Evolutionary conservation across 2,888 invertebrate genomes (phyloP).

Genomic region (Aricia artaxerxes): DNA sequence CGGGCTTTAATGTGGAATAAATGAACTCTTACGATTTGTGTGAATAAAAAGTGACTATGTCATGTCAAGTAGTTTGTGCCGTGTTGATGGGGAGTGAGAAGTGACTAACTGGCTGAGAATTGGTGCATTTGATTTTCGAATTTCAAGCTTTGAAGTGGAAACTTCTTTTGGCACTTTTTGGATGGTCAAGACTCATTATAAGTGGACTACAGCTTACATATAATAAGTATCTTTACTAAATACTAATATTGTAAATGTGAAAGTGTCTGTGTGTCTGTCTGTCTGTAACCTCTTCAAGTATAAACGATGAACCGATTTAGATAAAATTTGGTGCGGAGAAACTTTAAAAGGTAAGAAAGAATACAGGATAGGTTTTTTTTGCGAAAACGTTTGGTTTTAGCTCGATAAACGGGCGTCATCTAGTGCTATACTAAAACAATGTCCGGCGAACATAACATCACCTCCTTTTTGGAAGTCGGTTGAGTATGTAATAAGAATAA

Average conservation of each 20-base stretch:
- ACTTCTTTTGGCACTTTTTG: background rate
- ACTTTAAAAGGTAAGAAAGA: too few species aligned
- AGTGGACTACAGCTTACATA: too few species aligned
- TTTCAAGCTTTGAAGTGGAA: background rate
- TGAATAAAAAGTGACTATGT: slow-evolving; percentile 9
- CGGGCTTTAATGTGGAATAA: slow-evolving; percentile 54
- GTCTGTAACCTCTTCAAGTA: too few species aligned
- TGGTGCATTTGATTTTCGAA: background rate
- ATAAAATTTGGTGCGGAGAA: too few species aligned
- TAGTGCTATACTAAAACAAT: background rate
- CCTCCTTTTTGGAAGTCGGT: background rate
- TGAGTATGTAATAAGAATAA: background rate
- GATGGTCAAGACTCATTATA: background rate
- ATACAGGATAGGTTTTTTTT: too few species aligned
- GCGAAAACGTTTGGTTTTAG: too few species aligned
- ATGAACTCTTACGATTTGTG: slow-evolving; percentile 25
- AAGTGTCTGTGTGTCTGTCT: too few species aligned
- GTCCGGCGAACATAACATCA: background rate
- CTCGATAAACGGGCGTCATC: too few species aligned
- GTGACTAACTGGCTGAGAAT: background rate
- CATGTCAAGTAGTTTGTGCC: slow-evolving; percentile 4
- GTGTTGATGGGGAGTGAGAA: background rate
- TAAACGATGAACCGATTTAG: too few species aligned
- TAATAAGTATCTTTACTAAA: too few species aligned
- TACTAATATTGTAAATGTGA: too few species aligned